Evolutionary conservation across 2,797 vertebrate genomes (phyloP), one percentile per base, ranked within the genome.

Genomic region (Sebastes itinus): DNA sequence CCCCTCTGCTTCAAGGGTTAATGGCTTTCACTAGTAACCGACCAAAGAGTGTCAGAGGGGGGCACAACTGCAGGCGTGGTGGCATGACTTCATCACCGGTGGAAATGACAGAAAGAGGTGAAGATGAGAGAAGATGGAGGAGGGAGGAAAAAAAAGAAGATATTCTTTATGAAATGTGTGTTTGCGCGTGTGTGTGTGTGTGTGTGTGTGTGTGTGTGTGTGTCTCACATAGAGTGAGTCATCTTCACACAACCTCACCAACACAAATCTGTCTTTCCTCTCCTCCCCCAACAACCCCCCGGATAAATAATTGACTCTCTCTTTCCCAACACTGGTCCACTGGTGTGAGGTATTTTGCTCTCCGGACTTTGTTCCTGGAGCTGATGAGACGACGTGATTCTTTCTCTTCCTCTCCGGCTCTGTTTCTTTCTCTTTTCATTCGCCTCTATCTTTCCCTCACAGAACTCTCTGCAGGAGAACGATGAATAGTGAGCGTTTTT

Each of bases 221-320:
- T 85, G 55, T 86, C 72, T 75, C 30, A 66, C 23, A 42, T 46
- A 54, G 18, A 78, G 83, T 89, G 86, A 91, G 83, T 92, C 88
- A 85, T 92, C 78, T 70, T 82, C 78, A 83, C 58, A 76, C 73
- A 46, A 65, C 58, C 71, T 80, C 88, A 75, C 72, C 78, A 77
- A 67, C 81, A 83, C 86, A 72, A 72, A 81, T 84, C 75, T 77
- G 78, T 78, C 87, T 81, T 61, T 33, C 67, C 71, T 56, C 52
- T 75, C 82, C 75, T 59, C 70, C 77, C 75, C 55, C 59, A 38
- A 27, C 59, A 78, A 38, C 27, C 81, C 52, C 61, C 42, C 1
- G 2, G 84, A 89, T 92, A 72, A 92, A 92, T 92, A 89, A 94
- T 85, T 88, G 78, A 91, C 78, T 61, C 33, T 7, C 61, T 81